phyloP scores from a whole-genome alignment of 2,113 vertebrate species.

The Saccopteryx bilineata region DNA sequence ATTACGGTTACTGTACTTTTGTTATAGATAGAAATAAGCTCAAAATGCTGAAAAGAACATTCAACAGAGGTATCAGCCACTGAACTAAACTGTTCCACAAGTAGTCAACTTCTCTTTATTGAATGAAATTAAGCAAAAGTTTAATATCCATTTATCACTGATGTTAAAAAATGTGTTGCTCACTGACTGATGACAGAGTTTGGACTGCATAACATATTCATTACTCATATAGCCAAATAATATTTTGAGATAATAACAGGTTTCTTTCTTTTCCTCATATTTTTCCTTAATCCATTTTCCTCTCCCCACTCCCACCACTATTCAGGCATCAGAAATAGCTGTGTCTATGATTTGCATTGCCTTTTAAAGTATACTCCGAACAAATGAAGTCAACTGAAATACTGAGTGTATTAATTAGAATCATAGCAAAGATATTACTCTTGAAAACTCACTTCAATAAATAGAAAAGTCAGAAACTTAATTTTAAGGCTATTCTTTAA shows the following conservation, averaged over 20 bases:
- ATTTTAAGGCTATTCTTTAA: neutral
- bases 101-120: neutral
- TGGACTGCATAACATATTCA: neutral
- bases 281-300: neutral
- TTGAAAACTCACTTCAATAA: constrained; percentile 46
- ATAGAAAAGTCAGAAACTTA: neutral
- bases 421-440: neutral
- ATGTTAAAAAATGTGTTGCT: neutral
- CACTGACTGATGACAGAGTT: neutral
- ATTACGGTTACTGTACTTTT: neutral
- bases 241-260: neutral
- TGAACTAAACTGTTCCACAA: neutral
- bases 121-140: neutral
- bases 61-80: neutral
- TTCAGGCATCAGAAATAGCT: neutral
- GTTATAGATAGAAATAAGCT: neutral
- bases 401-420: neutral
- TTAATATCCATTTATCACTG: neutral
- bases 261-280: constrained; percentile 24
- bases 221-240: neutral
- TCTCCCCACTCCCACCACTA: neutral
- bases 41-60: neutral
- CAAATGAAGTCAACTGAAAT: constrained; percentile 17
- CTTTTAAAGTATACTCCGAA: neutral
- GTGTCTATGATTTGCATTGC: neutral